A percentile compares a stretch with the other conserved stretches of the same genome.
Conservation (phyloP, 64 coral and sea anemone species). For the Orbicella faveolata region DNA sequence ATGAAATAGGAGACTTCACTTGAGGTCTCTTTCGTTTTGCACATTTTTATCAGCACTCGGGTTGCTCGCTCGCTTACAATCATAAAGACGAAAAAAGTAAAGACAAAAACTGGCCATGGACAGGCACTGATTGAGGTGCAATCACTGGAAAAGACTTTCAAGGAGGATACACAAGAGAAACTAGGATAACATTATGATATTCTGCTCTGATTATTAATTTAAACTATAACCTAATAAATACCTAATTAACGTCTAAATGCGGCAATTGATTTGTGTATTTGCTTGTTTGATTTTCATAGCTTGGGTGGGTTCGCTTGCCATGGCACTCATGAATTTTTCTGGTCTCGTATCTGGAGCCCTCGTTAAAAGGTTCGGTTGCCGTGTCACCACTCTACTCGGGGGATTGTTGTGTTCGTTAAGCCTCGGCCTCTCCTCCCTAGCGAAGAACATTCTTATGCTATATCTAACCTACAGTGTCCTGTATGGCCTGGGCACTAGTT, state of each 20-base stretch:
- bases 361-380: conserved; percentile 48
- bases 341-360: conserved; percentile 37
- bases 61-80: no score
- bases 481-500: conserved; percentile 47
- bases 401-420: conserved; percentile 17
- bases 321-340: conserved; percentile 28
- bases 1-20: not conserved
- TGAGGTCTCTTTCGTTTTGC: no score
- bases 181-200: no score
- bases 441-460: conserved; percentile 30
- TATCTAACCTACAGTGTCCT: conserved; percentile 52
- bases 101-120: no score
- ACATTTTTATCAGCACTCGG: not conserved
- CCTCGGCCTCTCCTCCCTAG: conserved; percentile 35
- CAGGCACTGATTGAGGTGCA: no score
- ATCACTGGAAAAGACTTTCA: no score
- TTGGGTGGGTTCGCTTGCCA: conserved; percentile 54
- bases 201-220: no score
- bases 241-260: no score
- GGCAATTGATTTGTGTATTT: no score
- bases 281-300: conserved; percentile 21
- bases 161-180: no score
- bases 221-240: no score
- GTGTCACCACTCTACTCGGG: conserved; percentile 42
- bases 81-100: no score